Conservation (phyloP, 2,888 invertebrate species). For the Drosophila multiciliata region DNA sequence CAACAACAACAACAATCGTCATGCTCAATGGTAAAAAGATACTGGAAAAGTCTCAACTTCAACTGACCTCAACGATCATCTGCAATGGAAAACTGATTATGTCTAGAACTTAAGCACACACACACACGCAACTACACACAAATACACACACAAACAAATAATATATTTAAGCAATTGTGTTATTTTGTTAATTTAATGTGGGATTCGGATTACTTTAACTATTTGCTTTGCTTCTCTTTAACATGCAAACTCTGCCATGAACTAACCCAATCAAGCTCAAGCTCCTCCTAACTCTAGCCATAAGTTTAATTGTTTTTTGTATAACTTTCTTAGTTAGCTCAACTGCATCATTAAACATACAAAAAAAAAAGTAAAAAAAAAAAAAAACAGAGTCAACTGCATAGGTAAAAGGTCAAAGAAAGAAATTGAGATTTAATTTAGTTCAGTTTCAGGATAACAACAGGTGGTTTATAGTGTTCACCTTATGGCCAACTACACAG, state of each 20-base stretch:
- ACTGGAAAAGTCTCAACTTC: conserved; percentile 25
- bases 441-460: conserved; percentile 28
- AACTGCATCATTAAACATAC: conserved; percentile 56
- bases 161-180: conserved; percentile 50
- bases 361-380: conserved; percentile 26
- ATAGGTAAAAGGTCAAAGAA: conserved; percentile 17
- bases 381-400: conserved; percentile 16
- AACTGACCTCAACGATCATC: conserved; percentile 55
- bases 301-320: conserved; percentile 64
- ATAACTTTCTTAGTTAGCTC: conserved; percentile 56
- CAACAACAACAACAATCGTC: conserved; percentile 35
- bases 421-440: conserved; percentile 11
- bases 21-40: conserved; percentile 57
- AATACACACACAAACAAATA: conserved; percentile 1
- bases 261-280: conserved; percentile 56
- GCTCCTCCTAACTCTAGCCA: conserved; percentile 50
- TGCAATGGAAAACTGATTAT: conserved; percentile 55
- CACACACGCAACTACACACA: conserved; percentile 3
- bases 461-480: conserved; percentile 52
- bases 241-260: conserved; percentile 39
- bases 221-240: conserved; percentile 17
- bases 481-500: conserved; percentile 55
- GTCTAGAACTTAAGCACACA: conserved; percentile 37
- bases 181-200: conserved; percentile 34
- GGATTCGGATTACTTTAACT: conserved; percentile 48